phyloP scores from a whole-genome alignment of 2,888 invertebrate genomes.

The Athalia circularis region DNA sequence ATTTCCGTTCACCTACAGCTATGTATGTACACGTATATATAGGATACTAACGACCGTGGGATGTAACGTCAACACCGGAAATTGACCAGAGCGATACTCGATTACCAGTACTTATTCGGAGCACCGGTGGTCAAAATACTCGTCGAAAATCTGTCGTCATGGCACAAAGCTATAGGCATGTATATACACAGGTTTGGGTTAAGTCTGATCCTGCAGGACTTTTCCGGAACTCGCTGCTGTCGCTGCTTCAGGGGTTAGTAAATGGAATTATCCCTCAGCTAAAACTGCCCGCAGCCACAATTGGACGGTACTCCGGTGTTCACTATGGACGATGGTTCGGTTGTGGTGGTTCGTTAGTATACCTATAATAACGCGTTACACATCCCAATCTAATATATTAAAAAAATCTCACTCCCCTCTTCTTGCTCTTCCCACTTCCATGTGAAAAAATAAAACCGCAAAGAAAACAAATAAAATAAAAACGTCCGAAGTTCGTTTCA shows the following conservation, averaged over 20 bases:
- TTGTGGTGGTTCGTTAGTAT: too few species aligned
- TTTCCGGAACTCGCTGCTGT: conserved; percentile 13
- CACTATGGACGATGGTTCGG: background rate
- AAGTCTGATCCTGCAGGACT: conserved; percentile 4
- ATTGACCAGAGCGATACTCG: conserved; percentile 44
- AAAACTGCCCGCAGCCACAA: conserved; percentile 49
- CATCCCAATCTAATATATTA: too few species aligned
- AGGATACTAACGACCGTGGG: conserved; percentile 36
- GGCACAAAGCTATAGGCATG: conserved; percentile 5
- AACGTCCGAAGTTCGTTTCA: too few species aligned
- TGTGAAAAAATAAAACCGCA: too few species aligned
- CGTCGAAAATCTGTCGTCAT: conserved; percentile 31
- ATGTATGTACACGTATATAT: background rate
- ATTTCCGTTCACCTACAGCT: background rate
- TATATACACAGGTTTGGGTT: too few species aligned
- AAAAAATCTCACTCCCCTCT: too few species aligned
- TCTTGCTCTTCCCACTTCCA: too few species aligned
- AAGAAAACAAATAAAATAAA: too few species aligned
- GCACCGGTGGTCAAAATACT: conserved; percentile 28
- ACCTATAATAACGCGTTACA: too few species aligned
- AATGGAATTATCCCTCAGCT: conserved; percentile 56
- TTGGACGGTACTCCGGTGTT: conserved; percentile 21
- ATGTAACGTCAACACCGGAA: conserved; percentile 42
- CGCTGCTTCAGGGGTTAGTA: conserved; percentile 48
- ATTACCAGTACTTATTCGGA: conserved; percentile 42